Conservation (phyloP, 2,113 vertebrate genomes). For the Rynchops niger region DNA sequence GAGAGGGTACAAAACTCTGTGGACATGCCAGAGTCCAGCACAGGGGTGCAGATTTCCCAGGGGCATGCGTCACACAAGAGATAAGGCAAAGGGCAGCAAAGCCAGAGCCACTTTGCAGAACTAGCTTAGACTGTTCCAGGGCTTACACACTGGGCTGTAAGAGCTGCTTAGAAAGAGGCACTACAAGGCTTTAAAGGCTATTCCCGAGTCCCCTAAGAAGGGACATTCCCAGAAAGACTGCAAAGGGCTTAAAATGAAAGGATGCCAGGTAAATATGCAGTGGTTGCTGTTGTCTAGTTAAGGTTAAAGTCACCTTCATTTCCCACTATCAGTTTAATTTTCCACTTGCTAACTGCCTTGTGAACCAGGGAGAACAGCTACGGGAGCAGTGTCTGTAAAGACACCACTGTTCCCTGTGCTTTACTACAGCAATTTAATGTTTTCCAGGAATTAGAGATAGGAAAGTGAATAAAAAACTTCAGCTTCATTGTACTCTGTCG, state of each 20-base stretch:
- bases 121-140: neutral
- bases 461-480: neutral
- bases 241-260: neutral
- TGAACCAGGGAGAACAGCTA: neutral
- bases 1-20: neutral
- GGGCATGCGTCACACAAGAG: fast-evolving
- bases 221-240: neutral
- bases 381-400: neutral
- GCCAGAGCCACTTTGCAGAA: neutral
- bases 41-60: neutral
- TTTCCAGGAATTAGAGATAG: neutral
- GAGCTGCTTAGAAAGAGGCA: neutral
- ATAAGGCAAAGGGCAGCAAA: neutral
- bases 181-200: neutral
- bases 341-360: neutral
- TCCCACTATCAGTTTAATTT: neutral
- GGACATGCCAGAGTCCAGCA: neutral
- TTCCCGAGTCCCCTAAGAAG: neutral
- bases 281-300: neutral
- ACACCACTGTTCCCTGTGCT: neutral
- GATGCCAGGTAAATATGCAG: neutral
- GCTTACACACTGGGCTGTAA: neutral
- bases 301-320: neutral
- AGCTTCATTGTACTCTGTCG: neutral
- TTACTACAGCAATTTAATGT: neutral